Percentiles rank a stretch among this genome's conserved stretches.
phyloP scores from a whole-genome alignment of 2,113 vertebrate species.

The Brienomyrus longianalis region DNA sequence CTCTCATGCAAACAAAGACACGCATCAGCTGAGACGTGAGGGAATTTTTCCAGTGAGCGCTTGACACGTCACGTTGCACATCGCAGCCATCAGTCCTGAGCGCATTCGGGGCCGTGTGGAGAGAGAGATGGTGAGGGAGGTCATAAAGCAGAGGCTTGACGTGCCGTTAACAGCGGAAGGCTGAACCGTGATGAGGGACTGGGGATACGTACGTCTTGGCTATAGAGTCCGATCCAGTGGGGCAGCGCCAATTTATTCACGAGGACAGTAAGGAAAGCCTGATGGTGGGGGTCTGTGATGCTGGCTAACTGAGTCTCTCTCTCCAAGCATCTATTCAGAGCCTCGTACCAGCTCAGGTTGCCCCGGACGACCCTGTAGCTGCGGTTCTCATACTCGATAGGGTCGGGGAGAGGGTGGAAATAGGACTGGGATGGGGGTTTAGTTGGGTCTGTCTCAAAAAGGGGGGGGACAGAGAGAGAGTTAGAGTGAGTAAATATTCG shows the following conservation, averaged over 20 bases:
- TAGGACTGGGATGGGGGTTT: constrained; percentile 59
- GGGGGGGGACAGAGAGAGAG: background rate
- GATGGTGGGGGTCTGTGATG: constrained; percentile 79
- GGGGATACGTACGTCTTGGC: constrained; percentile 68
- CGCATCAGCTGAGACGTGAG: background rate
- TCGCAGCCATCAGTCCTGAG: background rate
- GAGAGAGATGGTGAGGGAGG: background rate
- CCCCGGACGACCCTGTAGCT: constrained; percentile 73
- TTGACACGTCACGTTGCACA: background rate
- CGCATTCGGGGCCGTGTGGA: background rate
- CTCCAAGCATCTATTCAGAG: constrained; percentile 67
- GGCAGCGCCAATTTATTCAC: constrained; percentile 65
- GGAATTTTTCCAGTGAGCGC: background rate
- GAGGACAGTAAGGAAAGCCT: constrained; percentile 85
- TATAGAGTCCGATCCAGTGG: constrained; percentile 88
- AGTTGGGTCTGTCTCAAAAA: constrained; percentile 47
- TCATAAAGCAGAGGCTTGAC: background rate
- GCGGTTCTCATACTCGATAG: constrained; percentile 74
- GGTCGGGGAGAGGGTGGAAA: constrained; percentile 61
- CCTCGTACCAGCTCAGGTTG: constrained; percentile 86
- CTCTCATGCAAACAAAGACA: background rate
- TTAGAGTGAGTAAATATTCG: background rate
- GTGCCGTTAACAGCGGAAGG: background rate
- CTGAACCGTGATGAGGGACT: background rate
- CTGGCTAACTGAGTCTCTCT: constrained; percentile 72